Conservation (phyloP, 2,888 invertebrate species). For the Diplazon laetatorius region DNA sequence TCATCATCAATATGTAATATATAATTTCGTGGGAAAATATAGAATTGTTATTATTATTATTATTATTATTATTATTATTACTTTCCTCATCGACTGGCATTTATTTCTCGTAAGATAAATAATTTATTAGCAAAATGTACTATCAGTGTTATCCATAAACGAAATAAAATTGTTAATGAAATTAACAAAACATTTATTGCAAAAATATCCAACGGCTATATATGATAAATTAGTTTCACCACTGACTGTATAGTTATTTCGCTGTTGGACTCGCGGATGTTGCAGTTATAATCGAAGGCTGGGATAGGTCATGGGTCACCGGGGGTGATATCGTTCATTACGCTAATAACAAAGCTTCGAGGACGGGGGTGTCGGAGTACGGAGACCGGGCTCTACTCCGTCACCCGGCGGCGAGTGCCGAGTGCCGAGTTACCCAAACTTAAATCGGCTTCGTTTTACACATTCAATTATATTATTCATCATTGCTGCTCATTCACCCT, state of each 20-base stretch:
- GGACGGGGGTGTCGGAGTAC: background rate
- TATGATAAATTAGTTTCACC: no score
- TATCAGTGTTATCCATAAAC: background rate
- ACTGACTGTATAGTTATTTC: constrained; percentile 35
- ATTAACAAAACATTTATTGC: no score
- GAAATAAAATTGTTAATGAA: no score
- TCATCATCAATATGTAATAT: no score
- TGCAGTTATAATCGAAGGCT: constrained; percentile 38
- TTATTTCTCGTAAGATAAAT: no score
- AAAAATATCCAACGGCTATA: no score
- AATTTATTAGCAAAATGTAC: no score
- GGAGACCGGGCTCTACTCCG: background rate
- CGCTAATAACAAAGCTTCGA: constrained; percentile 37
- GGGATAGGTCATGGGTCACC: constrained; percentile 52
- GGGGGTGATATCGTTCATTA: constrained; percentile 50
- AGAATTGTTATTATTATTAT: no score
- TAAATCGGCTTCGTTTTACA: constrained; percentile 7
- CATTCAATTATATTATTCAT: constrained; percentile 36
- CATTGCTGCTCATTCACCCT: constrained; percentile 1
- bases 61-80: no score
- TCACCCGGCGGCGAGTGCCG: no score
- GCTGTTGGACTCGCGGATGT: constrained; percentile 16
- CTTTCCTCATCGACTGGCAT: no score
- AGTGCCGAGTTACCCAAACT: constrained; percentile 9
- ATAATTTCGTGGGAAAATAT: no score